Evolutionary conservation across 2,888 invertebrate species (phyloP), one percentile per base, ranked within the genome.

Genomic region (Tenthredo scrophulariae): DNA sequence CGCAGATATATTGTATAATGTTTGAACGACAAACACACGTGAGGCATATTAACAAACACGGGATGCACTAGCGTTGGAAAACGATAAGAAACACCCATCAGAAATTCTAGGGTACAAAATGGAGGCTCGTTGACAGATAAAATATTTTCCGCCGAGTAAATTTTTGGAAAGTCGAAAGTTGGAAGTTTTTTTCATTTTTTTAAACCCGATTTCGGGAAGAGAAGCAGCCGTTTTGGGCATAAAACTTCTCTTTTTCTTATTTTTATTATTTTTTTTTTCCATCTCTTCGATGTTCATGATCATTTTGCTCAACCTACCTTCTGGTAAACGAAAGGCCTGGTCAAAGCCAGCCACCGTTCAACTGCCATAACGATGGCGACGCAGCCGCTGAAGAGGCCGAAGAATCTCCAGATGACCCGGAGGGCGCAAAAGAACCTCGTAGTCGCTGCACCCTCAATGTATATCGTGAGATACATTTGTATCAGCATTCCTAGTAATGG

Each of bases 331-430:
- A 98, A 98, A 62, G 98, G 98, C 88, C 97, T 95, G 15, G 98
- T 97, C 89, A 98, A 95, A 33, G 98, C 98, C 91, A 98, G 94
- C 96, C 97, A 98, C 88, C 98, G 94, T 93, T 98, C 98, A 54
- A 96, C 95, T 15, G 98, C 97, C 98, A 98, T 98, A 85, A 97
- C 96, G 91, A 97, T 96, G 33, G 98, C 97, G 89, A 98, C 97
- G 94, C 97, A 97, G 70, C 97, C 98, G 88, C 97, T 97, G 90
- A 97, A 97, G 86, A 98, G 95, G 79, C 98, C 98, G 93, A 98
- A 98, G 88, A 96, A 96, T 86, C 98, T 95, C 94, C 97, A 96
- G 84, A 97, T 94, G 7, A 98, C 97, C 88, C 97, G 94, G 87
- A 95, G 93, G 50, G 94, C 95, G 93, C 97, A 97, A 91, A 95